phyloP scores from a whole-genome alignment of 2,113 vertebrate genomes.

The Panurus biarmicus region DNA sequence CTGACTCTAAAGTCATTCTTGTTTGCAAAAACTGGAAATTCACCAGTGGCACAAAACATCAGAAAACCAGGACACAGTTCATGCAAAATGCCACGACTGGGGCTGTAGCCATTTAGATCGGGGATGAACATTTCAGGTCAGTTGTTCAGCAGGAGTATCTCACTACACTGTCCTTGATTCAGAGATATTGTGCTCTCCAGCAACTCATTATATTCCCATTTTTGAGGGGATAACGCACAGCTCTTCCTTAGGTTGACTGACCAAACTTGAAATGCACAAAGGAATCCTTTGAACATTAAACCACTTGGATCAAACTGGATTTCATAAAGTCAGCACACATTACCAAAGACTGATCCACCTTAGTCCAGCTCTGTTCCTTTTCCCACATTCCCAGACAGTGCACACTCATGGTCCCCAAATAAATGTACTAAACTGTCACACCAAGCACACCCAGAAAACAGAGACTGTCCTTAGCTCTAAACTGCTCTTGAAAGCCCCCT shows the following conservation, averaged over 20 bases:
- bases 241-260: neutral
- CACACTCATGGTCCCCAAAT: neutral
- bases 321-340: neutral
- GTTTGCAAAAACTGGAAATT: neutral
- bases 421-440: neutral
- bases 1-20: neutral
- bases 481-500: neutral
- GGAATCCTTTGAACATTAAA: neutral
- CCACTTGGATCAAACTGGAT: neutral
- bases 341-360: neutral
- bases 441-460: neutral
- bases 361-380: neutral
- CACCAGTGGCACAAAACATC: neutral
- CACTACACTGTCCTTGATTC: neutral
- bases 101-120: neutral
- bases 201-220: neutral
- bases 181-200: neutral
- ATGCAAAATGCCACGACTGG: rapidly evolving
- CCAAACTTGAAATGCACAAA: neutral
- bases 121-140: neutral
- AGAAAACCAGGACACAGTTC: neutral
- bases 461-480: neutral
- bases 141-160: neutral
- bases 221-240: neutral
- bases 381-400: neutral